Evolutionary conservation across 2,113 vertebrate genomes (phyloP).

Genomic region (Steatornis caripensis): DNA sequence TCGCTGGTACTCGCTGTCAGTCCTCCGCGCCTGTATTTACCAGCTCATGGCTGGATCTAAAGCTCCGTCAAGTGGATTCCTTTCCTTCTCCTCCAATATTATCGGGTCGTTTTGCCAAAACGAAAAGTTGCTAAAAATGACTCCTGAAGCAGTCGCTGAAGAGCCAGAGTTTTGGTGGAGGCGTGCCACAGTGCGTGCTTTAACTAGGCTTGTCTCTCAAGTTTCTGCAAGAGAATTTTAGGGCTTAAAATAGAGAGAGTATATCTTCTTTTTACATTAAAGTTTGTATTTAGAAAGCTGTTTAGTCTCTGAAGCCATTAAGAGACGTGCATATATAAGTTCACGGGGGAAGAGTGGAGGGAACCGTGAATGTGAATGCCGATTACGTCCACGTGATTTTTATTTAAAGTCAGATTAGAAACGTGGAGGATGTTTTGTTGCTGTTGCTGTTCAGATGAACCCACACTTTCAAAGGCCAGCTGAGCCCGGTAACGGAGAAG

Average conservation of each 20-base stretch:
- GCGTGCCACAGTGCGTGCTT: not conserved
- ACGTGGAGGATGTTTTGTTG: not conserved
- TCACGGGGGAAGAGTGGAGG: not conserved
- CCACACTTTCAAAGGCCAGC: not conserved
- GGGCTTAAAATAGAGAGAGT: not conserved
- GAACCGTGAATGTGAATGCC: rapidly evolving
- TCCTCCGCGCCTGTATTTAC: no score
- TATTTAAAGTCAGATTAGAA: not conserved
- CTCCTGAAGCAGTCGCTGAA: not conserved
- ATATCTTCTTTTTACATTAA: not conserved
- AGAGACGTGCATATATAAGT: not conserved
- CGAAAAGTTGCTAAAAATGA: not conserved
- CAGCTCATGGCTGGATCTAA: not conserved
- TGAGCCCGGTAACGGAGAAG: not conserved
- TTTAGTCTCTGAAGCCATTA: not conserved
- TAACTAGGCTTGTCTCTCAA: not conserved
- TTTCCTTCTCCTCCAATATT: not conserved
- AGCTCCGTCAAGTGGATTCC: not conserved
- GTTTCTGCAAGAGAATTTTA: not conserved
- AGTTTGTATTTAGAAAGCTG: not conserved
- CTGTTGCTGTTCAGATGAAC: not conserved
- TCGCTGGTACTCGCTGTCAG: not conserved
- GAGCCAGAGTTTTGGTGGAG: not conserved
- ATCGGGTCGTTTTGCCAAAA: not conserved
- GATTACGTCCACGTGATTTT: rapidly evolving